These are phyloP conservation scores for Lasioglossum villosulum DNA, from an alignment of 2,888 invertebrate genomes.

Conservation along the genomic window DNA sequence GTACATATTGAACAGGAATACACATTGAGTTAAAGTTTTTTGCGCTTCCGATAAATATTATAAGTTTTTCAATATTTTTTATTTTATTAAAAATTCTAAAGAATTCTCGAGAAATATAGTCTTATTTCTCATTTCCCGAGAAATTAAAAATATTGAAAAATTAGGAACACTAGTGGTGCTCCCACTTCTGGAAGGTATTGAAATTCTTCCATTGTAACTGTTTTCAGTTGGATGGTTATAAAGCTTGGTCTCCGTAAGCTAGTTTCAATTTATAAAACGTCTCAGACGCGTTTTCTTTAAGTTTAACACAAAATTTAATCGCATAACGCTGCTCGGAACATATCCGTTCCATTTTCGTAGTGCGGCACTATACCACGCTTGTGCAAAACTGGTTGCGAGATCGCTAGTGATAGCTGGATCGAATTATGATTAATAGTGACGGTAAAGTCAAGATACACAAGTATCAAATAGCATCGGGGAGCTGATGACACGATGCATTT, in stretches of 20 bases:
- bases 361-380: background rate
- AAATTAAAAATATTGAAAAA: too few species aligned
- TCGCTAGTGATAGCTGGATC: background rate
- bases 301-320: background rate
- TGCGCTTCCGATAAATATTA: too few species aligned
- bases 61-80: too few species aligned
- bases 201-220: background rate
- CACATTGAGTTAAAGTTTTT: too few species aligned
- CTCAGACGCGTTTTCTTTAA: background rate
- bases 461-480: background rate
- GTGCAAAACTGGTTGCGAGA: background rate
- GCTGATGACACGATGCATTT: background rate
- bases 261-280: background rate
- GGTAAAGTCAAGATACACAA: background rate
- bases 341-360: background rate
- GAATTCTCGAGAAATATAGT: too few species aligned
- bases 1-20: too few species aligned
- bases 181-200: background rate
- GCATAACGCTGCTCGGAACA: background rate
- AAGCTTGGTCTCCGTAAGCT: background rate
- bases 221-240: background rate
- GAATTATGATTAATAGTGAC: background rate
- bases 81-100: too few species aligned
- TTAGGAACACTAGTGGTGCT: too few species aligned
- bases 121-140: too few species aligned